Conservation (phyloP, 2,113 vertebrate species). For the Rostratula benghalensis region DNA sequence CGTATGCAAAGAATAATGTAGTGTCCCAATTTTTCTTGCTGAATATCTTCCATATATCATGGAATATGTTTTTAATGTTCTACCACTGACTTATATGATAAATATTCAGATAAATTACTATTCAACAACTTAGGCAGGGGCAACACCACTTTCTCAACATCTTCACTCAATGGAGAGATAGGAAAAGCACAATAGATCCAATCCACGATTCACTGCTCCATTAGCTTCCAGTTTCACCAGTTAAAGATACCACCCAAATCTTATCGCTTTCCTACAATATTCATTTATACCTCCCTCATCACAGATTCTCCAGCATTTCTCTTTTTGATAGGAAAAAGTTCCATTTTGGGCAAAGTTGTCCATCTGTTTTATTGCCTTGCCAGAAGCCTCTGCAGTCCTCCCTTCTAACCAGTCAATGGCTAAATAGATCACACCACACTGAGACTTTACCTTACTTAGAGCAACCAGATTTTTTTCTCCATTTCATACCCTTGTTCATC, state of each 20-base stretch:
- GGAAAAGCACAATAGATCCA: background rate
- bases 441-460: background rate
- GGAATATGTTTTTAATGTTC: background rate
- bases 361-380: background rate
- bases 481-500: background rate
- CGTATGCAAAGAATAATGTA: background rate
- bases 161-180: background rate
- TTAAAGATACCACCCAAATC: background rate
- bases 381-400: background rate
- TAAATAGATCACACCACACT: background rate
- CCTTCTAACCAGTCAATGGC: background rate
- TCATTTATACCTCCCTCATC: background rate
- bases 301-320: background rate
- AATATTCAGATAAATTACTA: background rate
- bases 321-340: background rate
- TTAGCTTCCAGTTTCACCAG: background rate
- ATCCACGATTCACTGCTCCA: background rate
- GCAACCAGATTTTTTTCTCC: background rate
- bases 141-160: rapidly evolving
- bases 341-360: background rate
- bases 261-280: background rate
- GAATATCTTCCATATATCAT: background rate
- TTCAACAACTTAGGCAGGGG: background rate
- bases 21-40: background rate
- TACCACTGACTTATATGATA: background rate